A percentile compares a stretch with the other conserved stretches of the same genome.
Conservation (phyloP, 92 coral and sea anemone species). For the Metridium senile region DNA sequence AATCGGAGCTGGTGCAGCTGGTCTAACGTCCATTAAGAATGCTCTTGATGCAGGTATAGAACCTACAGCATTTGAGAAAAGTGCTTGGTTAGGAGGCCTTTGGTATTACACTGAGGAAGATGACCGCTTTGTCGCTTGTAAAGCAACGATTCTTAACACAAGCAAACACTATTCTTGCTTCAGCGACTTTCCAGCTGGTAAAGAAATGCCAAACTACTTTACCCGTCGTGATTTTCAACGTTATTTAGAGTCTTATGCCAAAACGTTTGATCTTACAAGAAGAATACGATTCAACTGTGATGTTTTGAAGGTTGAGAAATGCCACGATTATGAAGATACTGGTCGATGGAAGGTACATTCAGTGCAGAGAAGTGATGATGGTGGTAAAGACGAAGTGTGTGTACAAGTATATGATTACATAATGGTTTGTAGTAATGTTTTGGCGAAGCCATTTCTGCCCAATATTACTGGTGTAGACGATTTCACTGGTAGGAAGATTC, state of each 20-base stretch:
- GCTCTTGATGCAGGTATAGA: slow-evolving; percentile 86
- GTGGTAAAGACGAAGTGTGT: slow-evolving; percentile 9
- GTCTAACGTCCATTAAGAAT: slow-evolving; percentile 77
- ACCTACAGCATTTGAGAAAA: slow-evolving; percentile 83
- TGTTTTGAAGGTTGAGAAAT: slow-evolving; percentile 53
- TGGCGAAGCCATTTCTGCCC: slow-evolving; percentile 52
- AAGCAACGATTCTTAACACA: slow-evolving; percentile 75
- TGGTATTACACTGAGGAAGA: slow-evolving; percentile 79
- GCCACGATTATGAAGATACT: slow-evolving; percentile 42
- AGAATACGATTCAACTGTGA: slow-evolving; percentile 64
- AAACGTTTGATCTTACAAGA: slow-evolving; percentile 61
- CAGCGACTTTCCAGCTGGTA: slow-evolving; percentile 90
- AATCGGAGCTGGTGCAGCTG: slow-evolving; percentile 82
- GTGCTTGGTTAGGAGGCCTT: slow-evolving; percentile 82
- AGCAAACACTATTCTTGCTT: slow-evolving; percentile 75
- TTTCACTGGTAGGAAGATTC: slow-evolving; percentile 72
- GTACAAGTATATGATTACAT: slow-evolving; percentile 76
- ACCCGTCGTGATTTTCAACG: slow-evolving; percentile 38
- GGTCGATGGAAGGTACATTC: slow-evolving; percentile 80
- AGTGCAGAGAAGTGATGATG: slow-evolving; percentile 18
- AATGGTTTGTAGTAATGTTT: slow-evolving; percentile 78
- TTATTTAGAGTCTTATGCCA: slow-evolving; percentile 80
- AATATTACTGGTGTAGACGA: slow-evolving; percentile 67
- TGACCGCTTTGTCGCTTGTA: slow-evolving; percentile 46
- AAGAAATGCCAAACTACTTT: slow-evolving; percentile 83